These are phyloP conservation scores for Rhopilema esculentum DNA, from an alignment of 30 jellyfish, hydroid and myxozoan species.

Conservation along the genomic window DNA sequence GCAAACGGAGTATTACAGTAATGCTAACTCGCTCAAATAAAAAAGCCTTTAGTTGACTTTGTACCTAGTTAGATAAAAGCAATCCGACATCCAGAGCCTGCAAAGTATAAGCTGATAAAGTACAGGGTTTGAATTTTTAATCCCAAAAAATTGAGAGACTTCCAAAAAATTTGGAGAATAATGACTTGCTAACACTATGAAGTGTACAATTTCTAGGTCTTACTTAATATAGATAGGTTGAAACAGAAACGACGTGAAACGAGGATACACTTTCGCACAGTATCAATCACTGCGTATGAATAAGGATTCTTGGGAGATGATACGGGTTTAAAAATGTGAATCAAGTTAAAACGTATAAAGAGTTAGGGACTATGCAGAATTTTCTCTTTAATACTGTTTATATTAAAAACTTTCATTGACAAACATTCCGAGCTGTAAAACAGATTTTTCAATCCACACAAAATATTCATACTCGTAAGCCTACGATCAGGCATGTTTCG, in stretches of 20 bases:
- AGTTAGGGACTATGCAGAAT: background rate
- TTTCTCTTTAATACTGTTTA: background rate
- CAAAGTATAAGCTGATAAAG: background rate
- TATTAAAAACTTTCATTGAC: background rate
- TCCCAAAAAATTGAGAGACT: background rate
- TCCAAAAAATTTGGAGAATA: background rate
- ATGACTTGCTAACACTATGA: background rate
- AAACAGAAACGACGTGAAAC: background rate
- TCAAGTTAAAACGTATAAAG: background rate
- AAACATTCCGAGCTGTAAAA: background rate
- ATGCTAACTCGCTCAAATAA: background rate
- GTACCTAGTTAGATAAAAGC: background rate
- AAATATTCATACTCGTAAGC: no score
- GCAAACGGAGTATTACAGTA: no score
- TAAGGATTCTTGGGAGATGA: background rate
- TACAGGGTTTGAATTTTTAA: background rate
- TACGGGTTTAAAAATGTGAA: background rate
- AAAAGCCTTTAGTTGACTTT: background rate
- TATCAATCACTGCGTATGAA: background rate
- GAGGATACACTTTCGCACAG: background rate
- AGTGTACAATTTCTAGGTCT: background rate
- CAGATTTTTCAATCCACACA: background rate
- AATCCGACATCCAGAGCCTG: background rate
- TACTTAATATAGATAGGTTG: background rate
- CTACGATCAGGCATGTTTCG: no score